phyloP scores from a whole-genome alignment of 2,113 vertebrate species.

The Heterochromis multidens region DNA sequence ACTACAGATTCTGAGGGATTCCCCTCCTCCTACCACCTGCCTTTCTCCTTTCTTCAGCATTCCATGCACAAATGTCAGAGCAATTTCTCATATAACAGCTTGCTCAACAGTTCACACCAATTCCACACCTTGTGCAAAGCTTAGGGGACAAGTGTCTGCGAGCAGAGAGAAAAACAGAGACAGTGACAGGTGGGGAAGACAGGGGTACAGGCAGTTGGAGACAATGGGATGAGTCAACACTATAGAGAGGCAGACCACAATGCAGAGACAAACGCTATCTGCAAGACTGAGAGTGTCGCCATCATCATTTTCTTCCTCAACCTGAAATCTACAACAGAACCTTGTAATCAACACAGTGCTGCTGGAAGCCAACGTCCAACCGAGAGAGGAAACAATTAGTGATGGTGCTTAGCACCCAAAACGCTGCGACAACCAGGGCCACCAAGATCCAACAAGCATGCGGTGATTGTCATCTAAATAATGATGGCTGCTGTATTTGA shows the following conservation, averaged over 20 bases:
- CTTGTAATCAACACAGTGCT: conserved; percentile 37
- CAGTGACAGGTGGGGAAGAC: background rate
- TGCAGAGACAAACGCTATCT: conserved; percentile 52
- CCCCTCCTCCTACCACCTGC: background rate
- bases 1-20: conserved; percentile 6
- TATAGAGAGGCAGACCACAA: conserved; percentile 1
- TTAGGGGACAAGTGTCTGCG: conserved; percentile 1
- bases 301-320: background rate
- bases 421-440: background rate
- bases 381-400: conserved; percentile 31
- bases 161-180: background rate
- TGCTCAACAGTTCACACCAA: conserved; percentile 16
- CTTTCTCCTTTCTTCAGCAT: background rate
- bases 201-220: background rate
- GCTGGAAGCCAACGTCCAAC: conserved; percentile 7
- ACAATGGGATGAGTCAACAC: conserved; percentile 41
- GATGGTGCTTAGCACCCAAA: conserved; percentile 2
- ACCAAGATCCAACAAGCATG: background rate
- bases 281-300: conserved; percentile 11
- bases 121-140: conserved; percentile 29
- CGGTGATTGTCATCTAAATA: conserved; percentile 18
- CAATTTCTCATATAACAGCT: conserved; percentile 24
- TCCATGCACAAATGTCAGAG: background rate
- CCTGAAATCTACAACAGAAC: conserved; percentile 25
- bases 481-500: conserved; percentile 17